Evolutionary conservation across 2,113 vertebrate species (phyloP).

Genomic region (Reinhardtius hippoglossoides): DNA sequence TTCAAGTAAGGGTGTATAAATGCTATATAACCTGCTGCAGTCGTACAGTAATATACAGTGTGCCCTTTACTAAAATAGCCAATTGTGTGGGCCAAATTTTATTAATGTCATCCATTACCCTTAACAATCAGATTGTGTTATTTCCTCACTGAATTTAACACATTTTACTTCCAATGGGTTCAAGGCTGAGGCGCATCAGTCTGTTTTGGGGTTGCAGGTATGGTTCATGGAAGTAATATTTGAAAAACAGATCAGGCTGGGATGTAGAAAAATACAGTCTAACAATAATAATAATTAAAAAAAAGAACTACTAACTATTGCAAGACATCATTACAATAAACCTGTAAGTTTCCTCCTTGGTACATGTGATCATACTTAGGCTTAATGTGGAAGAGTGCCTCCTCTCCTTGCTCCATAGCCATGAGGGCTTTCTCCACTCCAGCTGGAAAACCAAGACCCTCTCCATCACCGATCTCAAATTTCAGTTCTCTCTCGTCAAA

Average conservation of each 20-base stretch:
- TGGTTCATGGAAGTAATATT: too few relatives aligned
- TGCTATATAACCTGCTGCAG: not conserved
- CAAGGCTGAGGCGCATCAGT: too few relatives aligned
- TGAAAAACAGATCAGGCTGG: not conserved
- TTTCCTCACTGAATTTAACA: too few relatives aligned
- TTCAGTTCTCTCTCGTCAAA: conserved; percentile 92
- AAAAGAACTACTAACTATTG: not conserved
- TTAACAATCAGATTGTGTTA: too few relatives aligned
- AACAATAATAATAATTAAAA: too few relatives aligned
- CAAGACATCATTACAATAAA: not conserved
- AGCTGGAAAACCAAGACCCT: conserved; percentile 86
- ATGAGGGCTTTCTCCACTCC: conserved; percentile 93
- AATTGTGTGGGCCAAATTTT: too few relatives aligned
- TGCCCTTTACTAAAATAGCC: too few relatives aligned
- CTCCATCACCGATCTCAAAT: conserved; percentile 94
- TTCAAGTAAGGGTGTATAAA: not conserved
- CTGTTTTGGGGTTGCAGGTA: not conserved
- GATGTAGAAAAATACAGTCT: not conserved
- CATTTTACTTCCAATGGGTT: too few relatives aligned
- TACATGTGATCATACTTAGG: conserved; percentile 85
- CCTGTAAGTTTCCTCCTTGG: not conserved
- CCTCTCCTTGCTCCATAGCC: conserved; percentile 95
- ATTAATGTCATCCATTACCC: too few relatives aligned
- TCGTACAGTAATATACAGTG: too few relatives aligned
- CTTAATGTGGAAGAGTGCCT: conserved; percentile 88